A percentile compares a stretch with the other conserved stretches of the same genome.
phyloP scores from a whole-genome alignment of 1,140 invertebrate species.

The Globodera rostochiensis region DNA sequence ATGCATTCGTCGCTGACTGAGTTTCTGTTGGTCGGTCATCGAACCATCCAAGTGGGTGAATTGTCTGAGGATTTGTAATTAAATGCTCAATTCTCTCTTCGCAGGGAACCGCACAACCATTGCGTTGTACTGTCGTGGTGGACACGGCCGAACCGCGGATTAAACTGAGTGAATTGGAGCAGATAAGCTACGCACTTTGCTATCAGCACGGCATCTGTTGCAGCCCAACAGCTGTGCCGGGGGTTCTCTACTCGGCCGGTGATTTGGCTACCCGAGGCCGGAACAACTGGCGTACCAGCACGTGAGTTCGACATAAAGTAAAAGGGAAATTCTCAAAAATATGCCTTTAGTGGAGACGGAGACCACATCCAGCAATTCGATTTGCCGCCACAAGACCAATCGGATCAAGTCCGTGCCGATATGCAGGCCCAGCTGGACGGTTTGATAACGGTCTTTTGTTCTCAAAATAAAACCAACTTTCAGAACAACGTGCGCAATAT shows the following conservation, averaged over 20 bases:
- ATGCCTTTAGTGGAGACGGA: neutral
- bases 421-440: neutral
- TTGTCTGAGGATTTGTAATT: neutral
- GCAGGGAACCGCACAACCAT: conserved; percentile 40
- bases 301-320: no score
- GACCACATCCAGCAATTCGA: no score
- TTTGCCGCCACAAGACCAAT: no score
- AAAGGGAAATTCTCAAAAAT: neutral
- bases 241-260: neutral
- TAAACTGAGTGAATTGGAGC: conserved; percentile 25
- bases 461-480: no score
- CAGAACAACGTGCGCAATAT: neutral
- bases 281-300: no score
- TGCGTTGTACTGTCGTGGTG: conserved; percentile 39
- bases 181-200: conserved; percentile 20
- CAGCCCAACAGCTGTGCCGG: neutral
- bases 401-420: neutral
- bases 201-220: conserved; percentile 19
- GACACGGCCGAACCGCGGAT: conserved; percentile 9
- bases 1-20: conserved; percentile 40
- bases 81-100: conserved; percentile 3
- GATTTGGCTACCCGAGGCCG: neutral
- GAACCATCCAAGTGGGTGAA: conserved; percentile 34
- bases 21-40: conserved; percentile 33
- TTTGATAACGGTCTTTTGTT: neutral